Conservation (phyloP, 1,140 invertebrate species). For the Leptestheria dahalacensis region DNA sequence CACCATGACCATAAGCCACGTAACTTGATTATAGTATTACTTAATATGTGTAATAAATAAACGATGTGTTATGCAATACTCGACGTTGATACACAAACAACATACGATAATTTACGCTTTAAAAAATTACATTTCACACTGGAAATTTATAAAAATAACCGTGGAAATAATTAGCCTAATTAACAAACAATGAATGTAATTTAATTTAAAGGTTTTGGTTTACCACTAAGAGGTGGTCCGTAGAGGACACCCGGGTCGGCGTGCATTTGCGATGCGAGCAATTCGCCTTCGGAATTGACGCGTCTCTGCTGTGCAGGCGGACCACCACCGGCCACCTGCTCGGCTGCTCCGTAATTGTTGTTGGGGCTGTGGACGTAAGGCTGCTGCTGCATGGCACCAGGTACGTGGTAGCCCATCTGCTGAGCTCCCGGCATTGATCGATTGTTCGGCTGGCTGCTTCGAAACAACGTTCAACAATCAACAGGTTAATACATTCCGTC, state of each 20-base stretch:
- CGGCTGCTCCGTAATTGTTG: conserved; percentile 28
- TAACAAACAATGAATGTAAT: not conserved
- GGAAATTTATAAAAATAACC: not conserved
- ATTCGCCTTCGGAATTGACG: conserved; percentile 7
- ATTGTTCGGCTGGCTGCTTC: conserved; percentile 24
- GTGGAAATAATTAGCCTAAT: not conserved
- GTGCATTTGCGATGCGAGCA: not conserved
- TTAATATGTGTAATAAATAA: no score
- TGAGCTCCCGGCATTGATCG: not conserved
- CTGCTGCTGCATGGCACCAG: conserved; percentile 22
- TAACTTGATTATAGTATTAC: no score
- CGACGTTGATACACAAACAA: not conserved
- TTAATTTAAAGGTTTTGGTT: not conserved
- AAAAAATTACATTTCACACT: no score
- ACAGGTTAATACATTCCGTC: not conserved
- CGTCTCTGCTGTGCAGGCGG: conserved; percentile 41
- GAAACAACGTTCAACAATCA: not conserved
- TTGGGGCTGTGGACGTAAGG: conserved; percentile 18
- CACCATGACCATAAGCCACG: no score
- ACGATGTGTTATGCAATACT: no score
- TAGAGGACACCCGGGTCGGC: not conserved
- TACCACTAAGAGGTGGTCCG: not conserved
- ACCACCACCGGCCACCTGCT: conserved; percentile 49
- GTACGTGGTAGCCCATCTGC: conserved; percentile 21
- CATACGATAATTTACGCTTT: no score